Conservation (phyloP, 2,113 vertebrate genomes). For the Lepisosteus osseus region DNA sequence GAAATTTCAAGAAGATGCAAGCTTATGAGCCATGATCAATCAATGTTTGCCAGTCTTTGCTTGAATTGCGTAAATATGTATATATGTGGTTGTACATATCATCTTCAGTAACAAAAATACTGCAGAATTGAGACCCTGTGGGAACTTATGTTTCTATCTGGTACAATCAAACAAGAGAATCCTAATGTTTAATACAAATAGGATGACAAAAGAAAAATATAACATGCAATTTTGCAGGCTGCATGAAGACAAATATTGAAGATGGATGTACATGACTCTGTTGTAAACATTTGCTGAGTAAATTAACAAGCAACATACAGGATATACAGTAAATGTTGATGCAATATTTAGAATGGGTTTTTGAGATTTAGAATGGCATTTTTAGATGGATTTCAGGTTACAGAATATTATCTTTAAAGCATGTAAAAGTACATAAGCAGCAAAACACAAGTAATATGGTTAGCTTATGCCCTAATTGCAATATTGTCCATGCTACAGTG, state of each 20-base stretch:
- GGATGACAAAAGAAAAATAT: conserved; percentile 9
- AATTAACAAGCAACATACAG: background rate
- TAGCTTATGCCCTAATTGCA: conserved; percentile 5
- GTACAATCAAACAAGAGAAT: background rate
- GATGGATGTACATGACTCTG: conserved; percentile 5
- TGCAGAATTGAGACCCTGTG: background rate
- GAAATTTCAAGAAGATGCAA: conserved; percentile 34
- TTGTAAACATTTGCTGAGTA: conserved; percentile 3
- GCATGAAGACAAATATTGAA: conserved; percentile 5
- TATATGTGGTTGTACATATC: conserved; percentile 29
- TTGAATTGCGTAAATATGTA: conserved; percentile 30
- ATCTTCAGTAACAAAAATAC: conserved; percentile 20
- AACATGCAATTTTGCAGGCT: background rate
- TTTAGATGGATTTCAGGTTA: conserved; percentile 1
- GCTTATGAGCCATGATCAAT: conserved; percentile 36
- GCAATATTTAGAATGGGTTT: background rate
- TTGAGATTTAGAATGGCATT: background rate
- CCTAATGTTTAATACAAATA: background rate
- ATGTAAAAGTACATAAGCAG: conserved; percentile 6
- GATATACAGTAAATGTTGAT: background rate
- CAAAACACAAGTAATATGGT: background rate
- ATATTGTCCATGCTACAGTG: conserved; percentile 6
- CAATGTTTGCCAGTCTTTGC: conserved; percentile 25
- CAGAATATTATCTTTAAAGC: conserved; percentile 5
- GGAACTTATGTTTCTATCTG: conserved; percentile 13